Percentiles rank a stretch among this genome's conserved stretches.
Evolutionary conservation across 2,113 vertebrate species (phyloP).

Genomic region (Pterocles burchelli): DNA sequence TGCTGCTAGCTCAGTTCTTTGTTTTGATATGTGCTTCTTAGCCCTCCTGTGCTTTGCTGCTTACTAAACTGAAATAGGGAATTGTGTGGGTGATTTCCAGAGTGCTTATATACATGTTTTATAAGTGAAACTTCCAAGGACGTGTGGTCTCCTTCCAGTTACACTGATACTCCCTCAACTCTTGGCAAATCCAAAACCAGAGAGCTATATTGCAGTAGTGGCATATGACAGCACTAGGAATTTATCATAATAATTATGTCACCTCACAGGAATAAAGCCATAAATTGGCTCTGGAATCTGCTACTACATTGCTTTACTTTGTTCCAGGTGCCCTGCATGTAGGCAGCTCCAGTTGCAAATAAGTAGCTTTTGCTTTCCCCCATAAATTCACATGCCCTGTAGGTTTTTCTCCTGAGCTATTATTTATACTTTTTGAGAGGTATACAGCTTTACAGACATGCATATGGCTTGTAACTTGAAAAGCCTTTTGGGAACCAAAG

Average conservation of each 20-base stretch:
- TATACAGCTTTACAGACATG: background rate
- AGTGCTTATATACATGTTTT: background rate
- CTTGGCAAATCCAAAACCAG: background rate
- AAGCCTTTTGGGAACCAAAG: constrained; percentile 29
- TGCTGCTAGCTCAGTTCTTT: background rate
- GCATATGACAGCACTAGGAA: background rate
- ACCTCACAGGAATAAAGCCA: background rate
- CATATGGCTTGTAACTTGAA: background rate
- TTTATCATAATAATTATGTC: background rate
- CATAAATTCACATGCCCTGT: background rate
- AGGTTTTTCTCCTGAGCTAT: background rate
- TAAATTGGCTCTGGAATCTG: background rate
- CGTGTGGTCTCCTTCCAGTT: background rate
- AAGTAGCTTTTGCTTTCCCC: background rate
- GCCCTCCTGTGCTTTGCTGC: background rate
- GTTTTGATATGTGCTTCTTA: background rate
- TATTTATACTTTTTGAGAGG: background rate
- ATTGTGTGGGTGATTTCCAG: background rate
- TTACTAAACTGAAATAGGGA: background rate
- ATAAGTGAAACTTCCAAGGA: background rate
- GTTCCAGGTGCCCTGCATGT: background rate
- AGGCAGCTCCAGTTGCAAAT: background rate
- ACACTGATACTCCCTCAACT: background rate
- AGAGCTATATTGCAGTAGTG: background rate
- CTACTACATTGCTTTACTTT: background rate